These are phyloP conservation scores for Actenoides lindsayi DNA, from an alignment of 2,113 vertebrate genomes.

Conservation along the genomic window DNA sequence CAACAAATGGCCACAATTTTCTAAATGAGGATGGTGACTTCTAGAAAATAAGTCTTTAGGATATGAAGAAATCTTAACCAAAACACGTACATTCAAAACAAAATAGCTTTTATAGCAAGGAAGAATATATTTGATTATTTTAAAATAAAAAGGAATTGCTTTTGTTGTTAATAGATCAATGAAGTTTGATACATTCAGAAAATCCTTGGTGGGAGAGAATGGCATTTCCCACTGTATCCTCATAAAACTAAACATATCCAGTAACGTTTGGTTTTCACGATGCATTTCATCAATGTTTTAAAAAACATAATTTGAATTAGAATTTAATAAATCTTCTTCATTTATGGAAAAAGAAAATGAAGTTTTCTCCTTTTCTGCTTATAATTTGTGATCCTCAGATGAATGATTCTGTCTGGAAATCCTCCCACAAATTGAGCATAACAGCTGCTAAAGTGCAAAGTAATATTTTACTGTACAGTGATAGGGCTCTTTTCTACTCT, in stretches of 20 bases:
- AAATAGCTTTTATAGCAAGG: not conserved
- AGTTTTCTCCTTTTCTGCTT: not conserved
- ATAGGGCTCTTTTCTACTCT: not conserved
- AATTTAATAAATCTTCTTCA: not conserved
- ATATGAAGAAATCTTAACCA: not conserved
- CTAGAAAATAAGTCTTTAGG: not conserved
- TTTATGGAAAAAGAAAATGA: not conserved
- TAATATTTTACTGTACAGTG: not conserved
- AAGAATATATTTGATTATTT: not conserved
- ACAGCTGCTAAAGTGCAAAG: not conserved
- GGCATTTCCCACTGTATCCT: not conserved
- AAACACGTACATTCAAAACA: not conserved
- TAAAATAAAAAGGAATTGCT: not conserved
- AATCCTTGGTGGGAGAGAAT: not conserved
- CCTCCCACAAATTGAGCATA: not conserved
- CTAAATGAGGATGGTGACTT: not conserved
- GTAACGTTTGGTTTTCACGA: not conserved
- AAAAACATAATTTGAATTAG: not conserved
- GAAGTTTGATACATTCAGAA: not conserved
- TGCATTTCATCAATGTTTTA: not conserved
- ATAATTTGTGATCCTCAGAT: not conserved
- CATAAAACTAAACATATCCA: not conserved
- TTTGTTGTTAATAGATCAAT: not conserved
- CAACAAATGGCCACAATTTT: not conserved
- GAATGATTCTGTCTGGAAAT: conserved; percentile 2